Evolutionary conservation across 2,888 invertebrate species (phyloP).

Genomic region (Bombylius discolor): DNA sequence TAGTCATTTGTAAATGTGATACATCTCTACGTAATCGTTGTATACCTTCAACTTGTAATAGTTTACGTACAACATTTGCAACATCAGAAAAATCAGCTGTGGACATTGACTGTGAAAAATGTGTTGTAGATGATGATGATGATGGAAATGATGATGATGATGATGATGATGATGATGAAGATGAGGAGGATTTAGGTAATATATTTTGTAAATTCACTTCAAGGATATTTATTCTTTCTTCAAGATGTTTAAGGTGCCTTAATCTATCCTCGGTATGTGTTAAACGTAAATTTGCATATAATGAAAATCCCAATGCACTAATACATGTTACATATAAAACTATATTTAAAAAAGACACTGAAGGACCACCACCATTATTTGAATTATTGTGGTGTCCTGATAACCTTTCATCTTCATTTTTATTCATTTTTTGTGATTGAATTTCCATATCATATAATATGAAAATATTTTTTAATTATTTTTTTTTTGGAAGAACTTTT

Average conservation of each 20-base stretch:
- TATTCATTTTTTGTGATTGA: neutral
- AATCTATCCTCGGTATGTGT: slow-evolving; percentile 30
- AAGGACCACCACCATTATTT: neutral
- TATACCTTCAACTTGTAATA: slow-evolving; percentile 29
- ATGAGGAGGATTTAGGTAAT: neutral
- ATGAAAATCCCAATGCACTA: slow-evolving; percentile 32
- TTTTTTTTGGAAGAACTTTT: neutral
- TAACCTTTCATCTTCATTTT: neutral
- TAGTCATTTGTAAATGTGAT: slow-evolving; percentile 32
- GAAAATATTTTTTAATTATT: neutral
- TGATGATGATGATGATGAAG: slow-evolving; percentile 3
- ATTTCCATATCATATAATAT: neutral
- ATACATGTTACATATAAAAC: slow-evolving; percentile 34
- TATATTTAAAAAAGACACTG: slow-evolving; percentile 29
- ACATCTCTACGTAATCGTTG: slow-evolving; percentile 36
- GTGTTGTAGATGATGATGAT: slow-evolving; percentile 7
- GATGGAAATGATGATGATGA: neutral
- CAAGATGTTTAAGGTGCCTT: slow-evolving; percentile 30
- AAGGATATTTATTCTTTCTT: slow-evolving; percentile 31
- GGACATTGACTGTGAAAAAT: neutral
- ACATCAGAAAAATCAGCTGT: slow-evolving; percentile 17
- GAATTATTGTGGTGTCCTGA: neutral
- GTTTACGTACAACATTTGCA: slow-evolving; percentile 25
- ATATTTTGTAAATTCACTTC: slow-evolving; percentile 23
- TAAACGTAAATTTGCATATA: slow-evolving; percentile 34